Base-by-base conservation (phyloP, 1,140 invertebrate species). In the Cardiocondyla obscurior region DNA sequence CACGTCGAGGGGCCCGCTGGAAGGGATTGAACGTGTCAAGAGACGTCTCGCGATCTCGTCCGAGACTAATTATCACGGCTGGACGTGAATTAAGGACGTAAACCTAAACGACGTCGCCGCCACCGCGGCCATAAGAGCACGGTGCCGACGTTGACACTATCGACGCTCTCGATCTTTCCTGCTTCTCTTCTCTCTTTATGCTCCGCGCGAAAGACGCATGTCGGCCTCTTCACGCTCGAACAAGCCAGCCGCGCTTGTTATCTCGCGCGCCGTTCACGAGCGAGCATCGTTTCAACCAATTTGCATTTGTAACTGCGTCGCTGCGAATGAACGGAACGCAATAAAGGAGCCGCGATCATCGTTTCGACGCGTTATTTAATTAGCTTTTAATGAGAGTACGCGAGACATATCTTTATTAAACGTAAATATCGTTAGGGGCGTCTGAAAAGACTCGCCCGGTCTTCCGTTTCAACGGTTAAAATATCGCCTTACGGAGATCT, bases 41-140 rank as follows among this genome's bases (percentile, higher is more conserved):
- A 65, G 74, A 30, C 39, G 74, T 44, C 76, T 69, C 62, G 46
- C 76, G 64, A 70, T 86, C 85, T 57, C 85, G 79, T 39, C 49
- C 69, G 33, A 28, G 81, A 86, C 86, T 87, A 87, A 87, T 87
- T 87, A 87, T 87, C 85, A 65, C 57, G 85, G 85, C 85, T 87
- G 85, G 85, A 87, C 74, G 81, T 85, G 84, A 87, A 87, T 87
- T 87, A 86, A 81, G 85, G 70, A 44, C 85, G 85, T 83, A 86
- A 87, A 69, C 33, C 64, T 86, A 86, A 86, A 86, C 84, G 85
- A 76, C 70, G 58, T 69, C 19, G 83, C 81, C 83, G 83, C 53
- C 64, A 65, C 77, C 84, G 67, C 33, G 28, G 36, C 74, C 53
- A 28, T 65, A 77, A 77, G 25, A 16, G 16, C 44, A 60, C 57